Percentiles rank a stretch among this genome's conserved stretches.
Conservation (phyloP, 2,113 vertebrate genomes). For the Anseranas semipalmata region DNA sequence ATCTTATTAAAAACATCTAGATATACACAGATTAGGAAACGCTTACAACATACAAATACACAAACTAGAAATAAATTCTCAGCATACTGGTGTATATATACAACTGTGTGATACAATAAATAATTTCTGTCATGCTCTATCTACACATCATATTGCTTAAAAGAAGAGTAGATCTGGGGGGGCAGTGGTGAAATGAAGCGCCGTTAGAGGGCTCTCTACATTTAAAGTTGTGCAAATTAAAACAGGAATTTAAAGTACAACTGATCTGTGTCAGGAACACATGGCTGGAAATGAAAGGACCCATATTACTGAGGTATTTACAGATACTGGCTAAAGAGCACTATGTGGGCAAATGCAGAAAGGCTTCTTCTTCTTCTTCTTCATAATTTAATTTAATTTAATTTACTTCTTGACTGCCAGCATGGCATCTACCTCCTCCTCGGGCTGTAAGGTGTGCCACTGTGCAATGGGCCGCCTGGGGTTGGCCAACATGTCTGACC, state of each 20-base stretch:
- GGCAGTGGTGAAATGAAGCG: conserved; percentile 76
- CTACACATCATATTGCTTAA: conserved; percentile 99
- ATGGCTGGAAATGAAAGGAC: conserved; percentile 88
- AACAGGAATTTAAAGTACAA: conserved; percentile 76
- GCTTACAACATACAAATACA: conserved; percentile 99
- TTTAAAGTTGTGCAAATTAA: conserved; percentile 85
- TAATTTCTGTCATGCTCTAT: conserved; percentile 99
- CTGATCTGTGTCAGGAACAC: conserved; percentile 77
- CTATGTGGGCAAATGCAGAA: conserved; percentile 90
- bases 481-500: conserved; percentile 99
- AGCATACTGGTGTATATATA: conserved; percentile 97
- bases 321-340: conserved; percentile 98
- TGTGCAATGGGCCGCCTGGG: conserved; percentile 97
- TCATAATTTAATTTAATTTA: conserved; percentile 69
- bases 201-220: conserved; percentile 77
- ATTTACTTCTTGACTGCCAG: conserved; percentile 95
- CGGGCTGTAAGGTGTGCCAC: conserved; percentile 95
- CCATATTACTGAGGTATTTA: conserved; percentile 99
- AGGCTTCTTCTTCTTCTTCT: conserved; percentile 78
- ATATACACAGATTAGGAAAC: conserved; percentile 99
- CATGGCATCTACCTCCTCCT: conserved; percentile 97
- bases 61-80: conserved; percentile 97
- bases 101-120: conserved; percentile 96
- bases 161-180: conserved; percentile 91
- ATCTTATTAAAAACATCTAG: conserved; percentile 99